phyloP scores from a whole-genome alignment of 2,797 vertebrate species.

The Bryconaethiops microstoma region DNA sequence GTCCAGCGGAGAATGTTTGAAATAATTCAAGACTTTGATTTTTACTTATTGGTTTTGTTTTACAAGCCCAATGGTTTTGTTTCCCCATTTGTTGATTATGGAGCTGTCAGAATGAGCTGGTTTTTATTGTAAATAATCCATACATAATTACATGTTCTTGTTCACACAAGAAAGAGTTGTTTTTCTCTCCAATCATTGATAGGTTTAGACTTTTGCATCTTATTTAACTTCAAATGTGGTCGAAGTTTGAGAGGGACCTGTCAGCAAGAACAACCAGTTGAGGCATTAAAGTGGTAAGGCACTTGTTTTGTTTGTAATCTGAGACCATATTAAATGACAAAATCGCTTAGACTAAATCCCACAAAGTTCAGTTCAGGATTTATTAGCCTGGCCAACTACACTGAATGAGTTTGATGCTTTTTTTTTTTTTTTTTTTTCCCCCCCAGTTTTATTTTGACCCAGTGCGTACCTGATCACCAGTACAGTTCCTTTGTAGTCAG shows the following conservation, averaged over 20 bases:
- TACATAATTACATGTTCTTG: slow-evolving; percentile 56
- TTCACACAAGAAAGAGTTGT: slow-evolving; percentile 55
- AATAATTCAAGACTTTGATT: slow-evolving; percentile 35
- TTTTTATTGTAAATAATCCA: slow-evolving; percentile 80
- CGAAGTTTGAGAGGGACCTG: slow-evolving; percentile 52
- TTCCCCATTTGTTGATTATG: slow-evolving; percentile 58
- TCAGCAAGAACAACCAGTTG: not conserved
- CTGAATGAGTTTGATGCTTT: too few species aligned
- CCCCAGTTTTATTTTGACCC: not conserved
- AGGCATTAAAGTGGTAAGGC: slow-evolving; percentile 14
- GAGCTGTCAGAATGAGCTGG: slow-evolving; percentile 54
- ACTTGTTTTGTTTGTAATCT: not conserved
- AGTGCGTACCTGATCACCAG: not conserved
- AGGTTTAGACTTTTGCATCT: slow-evolving; percentile 47
- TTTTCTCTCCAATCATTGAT: slow-evolving; percentile 1
- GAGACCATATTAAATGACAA: not conserved
- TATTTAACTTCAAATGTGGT: slow-evolving; percentile 67
- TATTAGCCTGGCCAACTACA: not conserved
- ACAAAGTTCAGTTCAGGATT: not conserved
- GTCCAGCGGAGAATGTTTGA: slow-evolving; percentile 62
- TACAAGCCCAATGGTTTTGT: slow-evolving; percentile 44
- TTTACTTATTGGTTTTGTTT: slow-evolving; percentile 40
- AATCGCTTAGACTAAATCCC: not conserved
- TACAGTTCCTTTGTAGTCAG: not conserved
- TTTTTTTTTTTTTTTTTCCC: not conserved